Evolutionary conservation across 2,113 vertebrate genomes (phyloP), one percentile per base, ranked within the genome.

Genomic region (Zootoca vivipara): DNA sequence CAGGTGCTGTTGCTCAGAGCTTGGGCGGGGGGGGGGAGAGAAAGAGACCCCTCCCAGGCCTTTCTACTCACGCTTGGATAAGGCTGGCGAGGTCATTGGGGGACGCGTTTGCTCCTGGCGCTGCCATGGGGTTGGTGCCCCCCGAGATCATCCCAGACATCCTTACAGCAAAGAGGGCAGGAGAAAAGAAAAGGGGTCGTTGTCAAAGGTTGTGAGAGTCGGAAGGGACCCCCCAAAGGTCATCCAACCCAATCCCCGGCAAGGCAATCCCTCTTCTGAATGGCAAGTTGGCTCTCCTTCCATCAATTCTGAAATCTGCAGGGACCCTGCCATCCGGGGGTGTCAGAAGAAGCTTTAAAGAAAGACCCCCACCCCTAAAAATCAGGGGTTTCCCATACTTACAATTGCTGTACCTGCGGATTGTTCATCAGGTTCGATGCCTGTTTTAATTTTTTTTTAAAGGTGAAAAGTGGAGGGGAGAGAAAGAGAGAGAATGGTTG

Each of bases 71-170:
- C 99, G 98, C 99, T 96, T 99, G 98, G 91, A 99, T 99, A 91
- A 99, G 98, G 91, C 98, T 97, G 46, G 98, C 98, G 56, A 99
- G 95, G 92, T 99, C 99, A 0, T 97, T 98, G 0, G 97, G 96
- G 10, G 95, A 94, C 1, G 96, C 89, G 85, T 94, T 95, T 86
- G 94, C 94, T 42, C 97, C 96, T 0, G 97, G 87, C 0, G 95
- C 92, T 10, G 96, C 96, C 95, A 97, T 46, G 52, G 98, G 87
- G 3, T 97, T 98, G 42, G 98, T 98, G 1, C 96, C 89, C 4
- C 98, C 98, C 0, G 99, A 98, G 92, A 99, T 99, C 99, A 99
- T 99, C 74, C 99, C 98, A 0, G 99, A 99, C 98, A 99, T 98
- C 90, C 99, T 99, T 94, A 0, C 30, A 72, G 33, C 13, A 33